A percentile compares a stretch with the other conserved stretches of the same genome.
Conservation (phyloP, 2,888 invertebrate genomes). For the Lithophane socia region DNA sequence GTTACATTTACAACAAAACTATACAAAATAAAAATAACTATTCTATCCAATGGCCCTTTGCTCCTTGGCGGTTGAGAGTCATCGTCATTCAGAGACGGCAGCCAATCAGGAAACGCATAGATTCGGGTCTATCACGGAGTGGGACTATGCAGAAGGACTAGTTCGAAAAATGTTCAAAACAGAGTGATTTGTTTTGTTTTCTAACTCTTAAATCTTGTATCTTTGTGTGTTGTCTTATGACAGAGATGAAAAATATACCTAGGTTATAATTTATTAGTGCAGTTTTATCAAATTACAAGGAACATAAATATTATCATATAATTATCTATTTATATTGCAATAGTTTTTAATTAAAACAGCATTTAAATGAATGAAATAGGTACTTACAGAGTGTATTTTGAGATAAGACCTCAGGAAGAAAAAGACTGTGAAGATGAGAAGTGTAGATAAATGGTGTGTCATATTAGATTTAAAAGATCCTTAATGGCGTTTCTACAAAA, state of each 20-base stretch:
- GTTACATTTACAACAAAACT: conserved; percentile 6
- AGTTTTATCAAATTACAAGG: background rate
- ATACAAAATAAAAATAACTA: conserved; percentile 33
- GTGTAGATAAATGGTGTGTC: background rate
- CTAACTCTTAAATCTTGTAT: background rate
- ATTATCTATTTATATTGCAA: background rate
- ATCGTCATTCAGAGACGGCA: conserved; percentile 44
- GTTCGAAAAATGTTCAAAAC: background rate
- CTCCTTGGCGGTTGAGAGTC: conserved; percentile 40
- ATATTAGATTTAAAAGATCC: background rate
- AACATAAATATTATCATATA: background rate
- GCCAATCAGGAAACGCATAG: conserved; percentile 59
- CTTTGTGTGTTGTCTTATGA: background rate
- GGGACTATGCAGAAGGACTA: conserved; percentile 27
- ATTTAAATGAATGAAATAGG: background rate
- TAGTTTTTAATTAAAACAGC: background rate
- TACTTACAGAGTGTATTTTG: background rate
- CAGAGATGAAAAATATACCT: background rate
- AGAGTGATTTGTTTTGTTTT: background rate
- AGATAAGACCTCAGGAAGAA: background rate
- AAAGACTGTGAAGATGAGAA: background rate
- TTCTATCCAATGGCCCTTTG: conserved; percentile 47
- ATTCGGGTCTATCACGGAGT: conserved; percentile 47
- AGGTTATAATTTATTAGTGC: background rate
- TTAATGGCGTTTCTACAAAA: background rate